These are phyloP conservation scores for Mionectes olivaceus DNA, from an alignment of 2,797 vertebrate genomes.

Conservation along the genomic window DNA sequence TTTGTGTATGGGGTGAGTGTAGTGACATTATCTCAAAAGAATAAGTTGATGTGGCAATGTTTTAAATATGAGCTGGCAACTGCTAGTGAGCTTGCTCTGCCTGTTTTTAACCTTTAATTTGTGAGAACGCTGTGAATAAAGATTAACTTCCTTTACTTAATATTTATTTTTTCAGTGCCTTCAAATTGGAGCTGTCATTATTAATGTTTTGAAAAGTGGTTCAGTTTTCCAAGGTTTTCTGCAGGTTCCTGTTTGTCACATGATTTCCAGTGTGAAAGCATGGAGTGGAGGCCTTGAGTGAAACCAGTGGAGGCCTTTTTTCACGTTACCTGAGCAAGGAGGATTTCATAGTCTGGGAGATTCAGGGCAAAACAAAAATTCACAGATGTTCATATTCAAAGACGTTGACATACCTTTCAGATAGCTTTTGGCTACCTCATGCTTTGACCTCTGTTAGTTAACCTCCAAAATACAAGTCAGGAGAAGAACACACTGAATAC, in stretches of 20 bases:
- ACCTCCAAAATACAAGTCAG: background rate
- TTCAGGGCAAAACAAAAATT: background rate
- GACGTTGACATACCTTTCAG: background rate
- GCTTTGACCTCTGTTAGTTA: background rate
- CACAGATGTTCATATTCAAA: background rate
- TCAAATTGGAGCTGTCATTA: constrained; percentile 10
- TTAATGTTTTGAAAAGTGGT: background rate
- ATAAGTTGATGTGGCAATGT: constrained; percentile 56
- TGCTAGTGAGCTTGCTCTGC: constrained; percentile 15
- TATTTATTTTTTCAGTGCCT: constrained; percentile 48
- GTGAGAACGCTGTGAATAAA: constrained; percentile 53
- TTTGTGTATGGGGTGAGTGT: constrained; percentile 23
- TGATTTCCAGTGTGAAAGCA: background rate
- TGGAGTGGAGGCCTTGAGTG: too few relatives aligned
- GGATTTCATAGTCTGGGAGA: background rate
- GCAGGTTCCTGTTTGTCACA: background rate
- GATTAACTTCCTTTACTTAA: constrained; percentile 44
- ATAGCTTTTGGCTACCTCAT: background rate
- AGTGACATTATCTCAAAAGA: constrained; percentile 53
- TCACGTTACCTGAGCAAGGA: fast-evolving
- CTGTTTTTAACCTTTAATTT: constrained; percentile 65
- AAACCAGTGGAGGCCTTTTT: background rate
- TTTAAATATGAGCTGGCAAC: constrained; percentile 62
- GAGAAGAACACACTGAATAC: background rate
- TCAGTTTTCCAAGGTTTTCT: constrained; percentile 29